These are phyloP conservation scores for Notodonta ziczac DNA, from an alignment of 2,888 invertebrate genomes.

Conservation along the genomic window DNA sequence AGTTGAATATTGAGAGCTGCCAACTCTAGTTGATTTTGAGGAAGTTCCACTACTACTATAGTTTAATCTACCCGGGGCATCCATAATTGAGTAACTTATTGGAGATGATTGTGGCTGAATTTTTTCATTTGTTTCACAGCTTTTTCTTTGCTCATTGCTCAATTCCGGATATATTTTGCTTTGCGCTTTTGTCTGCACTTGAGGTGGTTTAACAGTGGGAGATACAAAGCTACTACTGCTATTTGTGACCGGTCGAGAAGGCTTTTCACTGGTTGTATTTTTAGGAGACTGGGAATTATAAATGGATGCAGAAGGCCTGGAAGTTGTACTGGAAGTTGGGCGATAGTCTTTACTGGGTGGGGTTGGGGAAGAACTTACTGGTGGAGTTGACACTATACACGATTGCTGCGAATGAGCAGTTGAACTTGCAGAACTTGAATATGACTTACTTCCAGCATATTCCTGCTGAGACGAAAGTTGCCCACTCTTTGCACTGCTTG, in stretches of 20 bases:
- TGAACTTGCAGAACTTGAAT: conserved; percentile 84
- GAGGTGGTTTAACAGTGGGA: conserved; percentile 79
- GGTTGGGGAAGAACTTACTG: conserved; percentile 77
- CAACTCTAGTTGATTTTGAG: conserved; percentile 77
- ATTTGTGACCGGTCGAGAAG: conserved; percentile 60
- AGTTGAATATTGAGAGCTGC: conserved; percentile 79
- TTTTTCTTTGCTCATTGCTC: conserved; percentile 79
- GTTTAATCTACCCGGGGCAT: conserved; percentile 86
- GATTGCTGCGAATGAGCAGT: conserved; percentile 87
- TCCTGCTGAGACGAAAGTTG: conserved; percentile 82
- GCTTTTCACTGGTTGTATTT: conserved; percentile 67
- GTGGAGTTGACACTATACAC: conserved; percentile 89
- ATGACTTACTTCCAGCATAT: conserved; percentile 85
- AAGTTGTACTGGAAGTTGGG: conserved; percentile 80
- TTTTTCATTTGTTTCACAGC: conserved; percentile 82
- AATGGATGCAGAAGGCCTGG: conserved; percentile 74
- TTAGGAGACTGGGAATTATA: conserved; percentile 76
- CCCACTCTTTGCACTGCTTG: conserved; percentile 83
- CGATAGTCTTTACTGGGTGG: conserved; percentile 87
- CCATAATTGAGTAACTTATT: conserved; percentile 91
- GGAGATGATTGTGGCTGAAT: conserved; percentile 87
- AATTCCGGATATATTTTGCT: conserved; percentile 91
- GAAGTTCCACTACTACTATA: conserved; percentile 82
- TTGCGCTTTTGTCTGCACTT: conserved; percentile 90
- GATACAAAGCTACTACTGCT: conserved; percentile 82